These are phyloP conservation scores for Cephus sareptanus DNA, from an alignment of 2,888 invertebrate species.

Conservation along the genomic window DNA sequence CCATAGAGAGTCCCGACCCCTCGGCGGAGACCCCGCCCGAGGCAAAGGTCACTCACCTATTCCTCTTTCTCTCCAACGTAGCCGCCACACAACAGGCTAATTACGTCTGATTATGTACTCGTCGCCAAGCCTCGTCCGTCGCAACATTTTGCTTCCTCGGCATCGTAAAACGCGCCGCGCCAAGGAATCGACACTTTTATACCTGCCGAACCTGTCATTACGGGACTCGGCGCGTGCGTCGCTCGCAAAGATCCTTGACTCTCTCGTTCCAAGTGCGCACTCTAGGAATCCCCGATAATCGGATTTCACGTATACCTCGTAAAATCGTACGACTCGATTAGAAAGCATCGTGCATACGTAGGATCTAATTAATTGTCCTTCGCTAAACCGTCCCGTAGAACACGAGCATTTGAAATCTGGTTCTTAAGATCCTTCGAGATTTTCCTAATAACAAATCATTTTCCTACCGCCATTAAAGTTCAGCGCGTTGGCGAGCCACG, in stretches of 20 bases:
- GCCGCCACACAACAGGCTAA: conserved; percentile 51
- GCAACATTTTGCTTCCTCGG: neutral
- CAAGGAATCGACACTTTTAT: neutral
- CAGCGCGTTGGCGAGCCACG: neutral
- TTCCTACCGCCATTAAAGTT: neutral
- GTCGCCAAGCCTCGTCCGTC: conserved; percentile 3
- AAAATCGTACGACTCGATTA: neutral
- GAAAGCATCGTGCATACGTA: neutral
- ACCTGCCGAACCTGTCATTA: neutral
- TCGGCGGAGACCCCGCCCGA: conserved; percentile 49
- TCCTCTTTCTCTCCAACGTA: conserved; percentile 27
- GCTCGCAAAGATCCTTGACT: neutral
- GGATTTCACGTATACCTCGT: neutral
- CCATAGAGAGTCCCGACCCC: conserved; percentile 39
- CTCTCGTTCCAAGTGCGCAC: neutral
- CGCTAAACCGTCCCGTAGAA: neutral
- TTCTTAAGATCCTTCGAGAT: neutral
- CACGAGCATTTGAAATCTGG: neutral
- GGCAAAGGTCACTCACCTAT: conserved; percentile 58
- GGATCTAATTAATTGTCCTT: neutral
- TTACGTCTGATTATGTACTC: conserved; percentile 51
- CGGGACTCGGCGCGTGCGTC: conserved; percentile 5
- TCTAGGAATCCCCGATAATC: neutral
- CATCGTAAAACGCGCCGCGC: neutral
- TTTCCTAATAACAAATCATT: neutral